These are phyloP conservation scores for Hoplias malabaricus DNA, from an alignment of 2,113 vertebrate genomes.

Conservation along the genomic window DNA sequence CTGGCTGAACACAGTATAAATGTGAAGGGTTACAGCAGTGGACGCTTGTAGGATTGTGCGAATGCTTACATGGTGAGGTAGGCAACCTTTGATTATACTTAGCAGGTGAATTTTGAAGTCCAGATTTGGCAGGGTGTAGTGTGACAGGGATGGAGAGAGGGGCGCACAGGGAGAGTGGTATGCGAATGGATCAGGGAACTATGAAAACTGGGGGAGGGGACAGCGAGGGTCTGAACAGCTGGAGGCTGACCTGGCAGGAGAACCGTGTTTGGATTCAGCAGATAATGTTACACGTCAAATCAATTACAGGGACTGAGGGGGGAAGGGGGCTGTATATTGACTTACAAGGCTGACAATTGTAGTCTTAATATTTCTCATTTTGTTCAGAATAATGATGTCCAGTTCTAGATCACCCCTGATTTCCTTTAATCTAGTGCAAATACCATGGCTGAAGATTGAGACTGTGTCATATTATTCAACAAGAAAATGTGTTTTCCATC, in stretches of 20 bases:
- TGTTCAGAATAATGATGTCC: conserved; percentile 24
- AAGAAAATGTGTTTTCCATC: not conserved
- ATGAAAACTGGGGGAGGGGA: conserved; percentile 10
- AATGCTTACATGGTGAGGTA: not conserved
- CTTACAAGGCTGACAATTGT: conserved; percentile 57
- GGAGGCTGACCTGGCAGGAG: not conserved
- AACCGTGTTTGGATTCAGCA: conserved; percentile 26
- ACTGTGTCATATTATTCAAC: not conserved
- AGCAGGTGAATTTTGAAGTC: conserved; percentile 24
- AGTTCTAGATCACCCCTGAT: not conserved
- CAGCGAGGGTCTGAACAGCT: conserved; percentile 14
- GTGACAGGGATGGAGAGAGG: not conserved
- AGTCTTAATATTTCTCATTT: conserved; percentile 58
- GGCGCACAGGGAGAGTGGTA: not conserved
- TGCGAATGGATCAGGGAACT: not conserved
- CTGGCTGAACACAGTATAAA: not conserved
- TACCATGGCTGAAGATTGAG: not conserved
- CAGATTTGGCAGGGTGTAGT: conserved; percentile 22
- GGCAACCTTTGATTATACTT: conserved; percentile 22
- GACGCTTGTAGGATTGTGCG: not conserved
- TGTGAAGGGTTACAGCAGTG: not conserved
- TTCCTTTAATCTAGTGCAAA: conserved; percentile 30
- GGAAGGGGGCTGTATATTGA: conserved; percentile 61
- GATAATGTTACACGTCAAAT: conserved; percentile 63
- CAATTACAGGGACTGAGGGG: conserved; percentile 49